Evolutionary conservation across 1,140 invertebrate species (phyloP), one percentile per base, ranked within the genome.

Genomic region (Drosophila watanabei): DNA sequence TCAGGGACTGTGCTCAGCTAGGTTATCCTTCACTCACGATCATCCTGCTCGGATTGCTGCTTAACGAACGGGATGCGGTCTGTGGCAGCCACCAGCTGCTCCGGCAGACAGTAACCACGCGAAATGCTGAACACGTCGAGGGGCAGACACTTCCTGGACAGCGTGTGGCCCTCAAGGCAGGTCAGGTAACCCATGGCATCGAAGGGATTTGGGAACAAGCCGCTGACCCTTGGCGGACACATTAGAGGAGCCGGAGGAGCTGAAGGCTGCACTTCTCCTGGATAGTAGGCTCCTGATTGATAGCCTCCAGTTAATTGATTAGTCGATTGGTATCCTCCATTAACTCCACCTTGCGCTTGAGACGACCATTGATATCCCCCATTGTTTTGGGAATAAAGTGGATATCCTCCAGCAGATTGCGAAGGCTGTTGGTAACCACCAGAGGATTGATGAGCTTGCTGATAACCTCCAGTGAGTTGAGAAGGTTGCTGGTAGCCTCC

Each of bases 111-210:
- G 49, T 72, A 75, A 5, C 79, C 45, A 24, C 72, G 78, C 0
- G 81, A 82, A 14, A 89, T 18, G 18, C 89, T 91, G 9, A 89
- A 91, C 0, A 85, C 9, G 18, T 79, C 64, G 2, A 30, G 49
- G 7, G 57, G 45, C 7, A 39, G 94, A 28, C 84, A 88, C 32
- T 79, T 52, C 5, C 48, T 57, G 6, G 66, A 28, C 18, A 70
- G 94, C 2, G 95, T 94, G 20, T 82, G 80, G 0, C 95, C 96
- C 62, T 94, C 93, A 0, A 92, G 85, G 86, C 96, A 97, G 66
- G 95, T 95, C 4, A 97, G 75, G 82, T 95, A 97, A 72, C 95
- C 95, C 5, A 82, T 89, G 62, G 95, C 96, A 48, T 95, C 94
- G n/a, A 93, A 93, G 4, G 95, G 95, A 93, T 92, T 77, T 0